Conservation (phyloP, 2,888 invertebrate species). For the Adelognathus sp. region DNA sequence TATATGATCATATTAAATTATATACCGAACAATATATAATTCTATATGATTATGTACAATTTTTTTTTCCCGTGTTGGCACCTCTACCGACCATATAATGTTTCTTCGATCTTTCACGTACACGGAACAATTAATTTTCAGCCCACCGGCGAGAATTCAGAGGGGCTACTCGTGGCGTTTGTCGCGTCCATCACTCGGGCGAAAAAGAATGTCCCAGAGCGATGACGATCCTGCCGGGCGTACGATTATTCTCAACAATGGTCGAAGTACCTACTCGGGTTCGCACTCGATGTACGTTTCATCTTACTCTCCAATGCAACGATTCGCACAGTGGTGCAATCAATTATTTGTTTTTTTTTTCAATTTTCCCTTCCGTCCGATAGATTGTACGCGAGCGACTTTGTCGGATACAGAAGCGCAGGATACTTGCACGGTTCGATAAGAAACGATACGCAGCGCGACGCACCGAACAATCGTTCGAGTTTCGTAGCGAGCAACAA, state of each 20-base stretch:
- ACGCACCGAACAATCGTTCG: conserved; percentile 85
- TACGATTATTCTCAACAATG: conserved; percentile 80
- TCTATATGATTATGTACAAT: background rate
- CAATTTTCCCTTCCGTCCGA: background rate
- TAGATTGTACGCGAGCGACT: conserved; percentile 57
- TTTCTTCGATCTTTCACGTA: no score
- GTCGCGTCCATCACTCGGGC: conserved; percentile 88
- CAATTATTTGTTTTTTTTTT: background rate
- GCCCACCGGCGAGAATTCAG: conserved; percentile 82
- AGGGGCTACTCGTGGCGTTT: conserved; percentile 90
- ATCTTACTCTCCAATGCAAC: background rate
- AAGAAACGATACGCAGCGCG: conserved; percentile 90
- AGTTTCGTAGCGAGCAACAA: conserved; percentile 83
- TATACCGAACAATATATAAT: background rate
- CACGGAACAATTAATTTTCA: conserved; percentile 53
- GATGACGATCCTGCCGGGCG: conserved; percentile 81
- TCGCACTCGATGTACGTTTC: conserved; percentile 74
- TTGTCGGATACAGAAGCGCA: conserved; percentile 66
- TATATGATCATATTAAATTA: no score
- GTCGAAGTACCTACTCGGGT: conserved; percentile 76
- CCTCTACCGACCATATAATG: no score
- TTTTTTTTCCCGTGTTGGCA: no score
- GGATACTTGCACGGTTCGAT: conserved; percentile 81
- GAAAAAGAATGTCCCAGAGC: conserved; percentile 80
- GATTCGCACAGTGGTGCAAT: no score